phyloP scores from a whole-genome alignment of 2,113 vertebrate genomes.

The Donacobius atricapilla region DNA sequence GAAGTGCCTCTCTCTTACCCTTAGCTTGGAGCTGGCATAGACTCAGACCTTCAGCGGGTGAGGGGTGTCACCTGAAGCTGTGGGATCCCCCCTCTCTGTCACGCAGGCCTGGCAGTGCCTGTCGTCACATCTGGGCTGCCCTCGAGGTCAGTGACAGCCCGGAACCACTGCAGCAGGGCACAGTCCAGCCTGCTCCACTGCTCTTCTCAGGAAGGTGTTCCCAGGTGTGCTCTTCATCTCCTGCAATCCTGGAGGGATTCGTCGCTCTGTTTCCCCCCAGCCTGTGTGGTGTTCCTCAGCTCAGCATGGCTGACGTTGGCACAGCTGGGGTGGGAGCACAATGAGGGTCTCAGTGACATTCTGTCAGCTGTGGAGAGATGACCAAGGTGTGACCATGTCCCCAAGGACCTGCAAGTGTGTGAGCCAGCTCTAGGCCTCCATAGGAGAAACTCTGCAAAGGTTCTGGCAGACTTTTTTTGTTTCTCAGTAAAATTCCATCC shows the following conservation, averaged over 20 bases:
- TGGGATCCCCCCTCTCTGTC: not conserved
- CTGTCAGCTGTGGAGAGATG: not conserved
- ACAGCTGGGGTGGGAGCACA: not conserved
- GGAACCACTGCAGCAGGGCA: not conserved
- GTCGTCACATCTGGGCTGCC: not conserved
- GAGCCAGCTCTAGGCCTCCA: not conserved
- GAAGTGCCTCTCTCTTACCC: not conserved
- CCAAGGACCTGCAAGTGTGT: rapidly evolving
- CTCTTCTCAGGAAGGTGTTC: not conserved
- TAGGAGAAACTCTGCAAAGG: not conserved
- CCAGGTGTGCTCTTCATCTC: not conserved
- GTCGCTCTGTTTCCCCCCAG: not conserved
- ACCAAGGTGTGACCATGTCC: not conserved
- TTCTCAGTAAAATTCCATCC: not conserved
- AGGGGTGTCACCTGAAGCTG: not conserved
- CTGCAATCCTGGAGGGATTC: not conserved
- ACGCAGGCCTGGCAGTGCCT: not conserved
- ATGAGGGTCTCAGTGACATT: not conserved
- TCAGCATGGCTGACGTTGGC: not conserved
- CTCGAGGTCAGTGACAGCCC: not conserved
- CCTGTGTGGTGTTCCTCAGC: not conserved
- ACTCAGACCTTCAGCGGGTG: not conserved
- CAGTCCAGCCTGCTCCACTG: not conserved
- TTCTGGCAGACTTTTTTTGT: not conserved
- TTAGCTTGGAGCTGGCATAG: not conserved